phyloP scores from a whole-genome alignment of 2,797 vertebrate genomes.

The Hemitrygon akajei region DNA sequence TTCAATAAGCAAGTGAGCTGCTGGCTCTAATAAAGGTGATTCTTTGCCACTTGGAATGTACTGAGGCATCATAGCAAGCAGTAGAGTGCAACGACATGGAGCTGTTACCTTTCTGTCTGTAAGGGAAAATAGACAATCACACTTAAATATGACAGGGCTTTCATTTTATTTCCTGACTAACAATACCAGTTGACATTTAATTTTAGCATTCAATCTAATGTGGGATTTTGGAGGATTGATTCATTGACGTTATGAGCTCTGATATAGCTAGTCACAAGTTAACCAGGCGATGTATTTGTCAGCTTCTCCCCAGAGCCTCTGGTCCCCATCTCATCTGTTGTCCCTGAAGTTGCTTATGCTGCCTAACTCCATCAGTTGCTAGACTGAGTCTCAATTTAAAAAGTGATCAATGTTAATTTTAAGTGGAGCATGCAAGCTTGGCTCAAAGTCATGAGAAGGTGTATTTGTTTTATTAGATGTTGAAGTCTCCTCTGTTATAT shows the following conservation, averaged over 20 bases:
- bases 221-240: not conserved
- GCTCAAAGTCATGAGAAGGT: not conserved
- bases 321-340: not conserved
- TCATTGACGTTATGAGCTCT: not conserved
- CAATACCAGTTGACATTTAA: slow-evolving; percentile 27
- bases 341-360: not conserved
- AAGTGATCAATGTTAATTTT: not conserved
- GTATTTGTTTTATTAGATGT: not conserved
- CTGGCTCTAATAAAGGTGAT: not conserved
- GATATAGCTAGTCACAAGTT: not conserved
- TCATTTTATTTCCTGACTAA: slow-evolving; percentile 23
- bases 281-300: not conserved
- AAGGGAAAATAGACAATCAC: not conserved
- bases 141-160: not conserved
- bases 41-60: not conserved
- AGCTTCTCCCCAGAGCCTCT: not conserved
- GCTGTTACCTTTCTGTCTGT: not conserved
- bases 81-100: too few species aligned
- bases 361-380: not conserved
- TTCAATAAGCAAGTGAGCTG: not conserved
- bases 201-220: slow-evolving; percentile 19
- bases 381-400: not conserved
- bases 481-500: too few species aligned
- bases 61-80: not conserved
- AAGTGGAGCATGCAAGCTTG: not conserved